A percentile compares a stretch with the other conserved stretches of the same genome.
Evolutionary conservation across 2,113 vertebrate genomes (phyloP).

Genomic region (Okapia johnstoni): DNA sequence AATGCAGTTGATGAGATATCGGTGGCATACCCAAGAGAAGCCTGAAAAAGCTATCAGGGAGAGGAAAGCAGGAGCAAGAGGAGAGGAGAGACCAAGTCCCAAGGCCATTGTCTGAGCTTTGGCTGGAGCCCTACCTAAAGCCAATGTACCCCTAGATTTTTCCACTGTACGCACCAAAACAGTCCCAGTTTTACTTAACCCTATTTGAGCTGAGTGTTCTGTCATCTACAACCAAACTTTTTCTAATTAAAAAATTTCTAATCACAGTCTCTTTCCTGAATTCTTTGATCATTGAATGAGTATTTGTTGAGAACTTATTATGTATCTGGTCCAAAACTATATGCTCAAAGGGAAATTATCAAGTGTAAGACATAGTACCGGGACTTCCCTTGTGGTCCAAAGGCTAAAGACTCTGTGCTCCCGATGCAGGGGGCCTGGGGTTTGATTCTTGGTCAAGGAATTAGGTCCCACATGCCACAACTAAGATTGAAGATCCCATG

Average conservation of each 20-base stretch:
- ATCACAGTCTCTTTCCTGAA: not conserved
- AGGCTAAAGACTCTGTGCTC: not conserved
- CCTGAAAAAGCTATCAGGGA: not conserved
- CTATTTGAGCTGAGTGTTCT: not conserved
- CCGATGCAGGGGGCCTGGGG: not conserved
- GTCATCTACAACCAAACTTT: not conserved
- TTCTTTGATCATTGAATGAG: not conserved
- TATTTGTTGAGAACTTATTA: not conserved
- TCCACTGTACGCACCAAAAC: not conserved
- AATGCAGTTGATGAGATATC: not conserved
- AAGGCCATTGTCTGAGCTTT: not conserved
- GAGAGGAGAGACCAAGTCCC: not conserved
- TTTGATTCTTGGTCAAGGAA: not conserved
- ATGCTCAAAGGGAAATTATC: not conserved
- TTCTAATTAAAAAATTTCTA: not conserved
- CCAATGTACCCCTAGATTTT: not conserved
- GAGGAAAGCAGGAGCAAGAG: not conserved
- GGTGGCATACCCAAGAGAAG: not conserved
- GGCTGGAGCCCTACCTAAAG: not conserved
- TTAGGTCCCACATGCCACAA: not conserved
- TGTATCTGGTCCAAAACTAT: not conserved
- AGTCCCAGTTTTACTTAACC: not conserved
- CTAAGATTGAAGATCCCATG: not conserved
- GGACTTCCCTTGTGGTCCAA: not conserved
- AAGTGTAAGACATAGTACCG: not conserved